Evolutionary conservation across 2,113 vertebrate genomes (phyloP), one percentile per base, ranked within the genome.

Genomic region (Ctenomys sociabilis): DNA sequence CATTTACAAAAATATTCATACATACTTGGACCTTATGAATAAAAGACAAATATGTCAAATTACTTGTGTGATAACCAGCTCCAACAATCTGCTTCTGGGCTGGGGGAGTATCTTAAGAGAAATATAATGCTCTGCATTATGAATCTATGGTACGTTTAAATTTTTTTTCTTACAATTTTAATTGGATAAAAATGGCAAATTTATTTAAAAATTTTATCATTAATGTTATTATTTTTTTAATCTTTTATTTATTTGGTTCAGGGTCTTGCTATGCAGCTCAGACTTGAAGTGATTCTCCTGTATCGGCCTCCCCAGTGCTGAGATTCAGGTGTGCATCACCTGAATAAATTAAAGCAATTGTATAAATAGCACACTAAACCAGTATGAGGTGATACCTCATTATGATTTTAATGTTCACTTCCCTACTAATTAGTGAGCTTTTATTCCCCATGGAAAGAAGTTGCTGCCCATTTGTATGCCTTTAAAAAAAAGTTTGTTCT

Each of bases 1-100:
- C 24, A 64, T 49, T 95, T 57, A 57, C n/a, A 93, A 83, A 88
- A 57, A 64, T 19, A 90, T 30, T 57, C 28, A 40, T 26, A 77
- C 21, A 13, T 26, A 93, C 49, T 90, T 68, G 85, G 52, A 77
- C 13, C 24, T 91, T 87, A 78, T 7, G 75, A 89, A 78, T 72
- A 75, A 66, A 88, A 86, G 93, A 54, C 2, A 24, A 89, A 96
- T 88, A 73, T 10, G 82, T 2, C 26, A 75, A 93, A 54, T 77
- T 82, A 61, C 52, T 84, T 89, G 24, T 59, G 45, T 45, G 49
- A 54, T 32, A 82, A 80, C 11, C 61, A 77, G 75, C 6, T 24
- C 45, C 66, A 88, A 26, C 32, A 54, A 49, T 88, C 45, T 84
- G 35, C 30, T 72, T 40, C 49, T 77, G 73, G 43, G 43, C 9